Evolutionary conservation across 2,888 invertebrate species (phyloP).

Genomic region (Scelioninae gen. 1): DNA sequence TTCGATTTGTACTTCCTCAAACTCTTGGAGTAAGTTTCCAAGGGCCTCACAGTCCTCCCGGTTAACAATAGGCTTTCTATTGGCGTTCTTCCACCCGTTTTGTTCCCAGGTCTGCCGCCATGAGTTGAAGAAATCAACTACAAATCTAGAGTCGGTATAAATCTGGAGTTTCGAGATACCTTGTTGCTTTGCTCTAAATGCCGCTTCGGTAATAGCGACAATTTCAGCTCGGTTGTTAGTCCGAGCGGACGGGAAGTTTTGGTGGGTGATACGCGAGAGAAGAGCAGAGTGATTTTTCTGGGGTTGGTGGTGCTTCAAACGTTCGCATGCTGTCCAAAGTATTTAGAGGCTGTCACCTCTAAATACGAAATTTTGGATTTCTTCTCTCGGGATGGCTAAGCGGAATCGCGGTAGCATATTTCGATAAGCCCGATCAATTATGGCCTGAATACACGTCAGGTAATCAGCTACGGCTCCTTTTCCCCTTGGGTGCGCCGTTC

Average conservation of each 20-base stretch:
- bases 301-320: neutral
- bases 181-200: neutral
- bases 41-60: constrained; percentile 11
- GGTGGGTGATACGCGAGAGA: no score
- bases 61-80: constrained; percentile 9
- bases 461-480: constrained; percentile 1
- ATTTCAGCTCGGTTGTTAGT: constrained; percentile 33
- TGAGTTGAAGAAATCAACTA: no score
- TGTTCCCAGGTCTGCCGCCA: neutral
- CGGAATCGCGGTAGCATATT: neutral
- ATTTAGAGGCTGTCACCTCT: neutral
- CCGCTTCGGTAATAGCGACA: neutral
- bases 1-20: neutral
- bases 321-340: no score
- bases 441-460: neutral
- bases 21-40: neutral
- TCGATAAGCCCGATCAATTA: neutral
- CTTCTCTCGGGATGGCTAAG: neutral
- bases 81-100: constrained; percentile 30
- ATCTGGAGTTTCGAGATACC: constrained; percentile 1
- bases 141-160: constrained; percentile 5
- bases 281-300: no score
- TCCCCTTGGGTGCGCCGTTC: constrained; percentile 12
- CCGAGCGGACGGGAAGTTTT: neutral
- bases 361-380: neutral